Conservation (phyloP, 2,797 vertebrate genomes). For the Jordanella pulchra region DNA sequence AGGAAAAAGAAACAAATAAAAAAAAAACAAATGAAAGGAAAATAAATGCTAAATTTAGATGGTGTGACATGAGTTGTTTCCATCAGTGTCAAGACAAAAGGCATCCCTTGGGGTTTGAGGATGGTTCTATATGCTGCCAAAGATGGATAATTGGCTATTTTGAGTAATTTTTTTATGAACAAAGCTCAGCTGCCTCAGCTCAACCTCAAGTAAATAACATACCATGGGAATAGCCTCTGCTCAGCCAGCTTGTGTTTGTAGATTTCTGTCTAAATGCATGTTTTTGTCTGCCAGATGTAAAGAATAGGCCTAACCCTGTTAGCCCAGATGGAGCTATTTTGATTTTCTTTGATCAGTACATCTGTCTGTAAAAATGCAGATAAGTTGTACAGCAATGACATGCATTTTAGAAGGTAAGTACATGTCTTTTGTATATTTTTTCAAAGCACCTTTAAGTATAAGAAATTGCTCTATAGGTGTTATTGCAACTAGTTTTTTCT, state of each 20-base stretch:
- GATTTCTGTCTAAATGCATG: constrained; percentile 61
- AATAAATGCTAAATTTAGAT: constrained; percentile 75
- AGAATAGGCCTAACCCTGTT: constrained; percentile 54
- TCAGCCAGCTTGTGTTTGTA: constrained; percentile 56
- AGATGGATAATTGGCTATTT: constrained; percentile 85
- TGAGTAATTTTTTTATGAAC: constrained; percentile 79
- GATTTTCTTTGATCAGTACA: constrained; percentile 52
- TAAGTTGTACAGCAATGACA: constrained; percentile 19
- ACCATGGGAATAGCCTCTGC: constrained; percentile 78
- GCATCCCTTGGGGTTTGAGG: constrained; percentile 72
- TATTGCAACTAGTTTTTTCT: neutral
- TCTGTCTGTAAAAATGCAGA: constrained; percentile 31
- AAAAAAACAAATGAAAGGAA: constrained; percentile 16
- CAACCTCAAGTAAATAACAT: constrained; percentile 79
- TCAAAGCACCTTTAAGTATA: neutral
- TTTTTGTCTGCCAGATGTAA: constrained; percentile 67
- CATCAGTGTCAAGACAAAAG: constrained; percentile 76
- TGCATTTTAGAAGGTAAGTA: constrained; percentile 12
- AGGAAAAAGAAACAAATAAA: constrained; percentile 28
- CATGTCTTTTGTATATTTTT: neutral
- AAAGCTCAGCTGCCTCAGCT: constrained; percentile 80
- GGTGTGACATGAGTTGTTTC: constrained; percentile 72
- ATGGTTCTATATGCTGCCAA: constrained; percentile 74
- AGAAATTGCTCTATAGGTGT: neutral
- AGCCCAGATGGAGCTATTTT: constrained; percentile 59